These are phyloP conservation scores for Drosophila suzukii DNA, from an alignment of 1,140 invertebrate genomes.

Conservation along the genomic window DNA sequence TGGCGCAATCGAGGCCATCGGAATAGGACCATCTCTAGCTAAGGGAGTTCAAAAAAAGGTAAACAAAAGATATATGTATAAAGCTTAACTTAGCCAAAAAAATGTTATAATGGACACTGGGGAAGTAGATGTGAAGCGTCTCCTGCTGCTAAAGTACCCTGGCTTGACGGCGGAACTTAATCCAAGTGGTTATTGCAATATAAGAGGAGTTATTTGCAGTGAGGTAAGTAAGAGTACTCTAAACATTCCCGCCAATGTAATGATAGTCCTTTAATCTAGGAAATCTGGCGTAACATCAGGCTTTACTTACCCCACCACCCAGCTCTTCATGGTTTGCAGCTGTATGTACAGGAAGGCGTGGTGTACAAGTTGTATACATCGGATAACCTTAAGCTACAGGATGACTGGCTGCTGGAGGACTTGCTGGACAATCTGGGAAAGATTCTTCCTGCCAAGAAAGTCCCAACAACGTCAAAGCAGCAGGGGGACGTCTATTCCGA, in stretches of 20 bases:
- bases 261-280: not conserved
- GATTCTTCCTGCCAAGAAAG: conserved; percentile 17
- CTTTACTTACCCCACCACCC: conserved; percentile 55
- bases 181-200: conserved; percentile 19
- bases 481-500: conserved; percentile 59
- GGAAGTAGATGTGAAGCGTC: not conserved
- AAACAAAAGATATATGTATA: not conserved
- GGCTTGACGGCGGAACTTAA: conserved; percentile 25
- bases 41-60: conserved; percentile 4
- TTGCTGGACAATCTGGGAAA: conserved; percentile 38
- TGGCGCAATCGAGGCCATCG: not conserved
- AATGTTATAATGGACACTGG: conserved; percentile 4
- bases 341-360: conserved; percentile 46
- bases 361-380: conserved; percentile 50
- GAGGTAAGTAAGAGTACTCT: not conserved
- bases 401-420: conserved; percentile 41
- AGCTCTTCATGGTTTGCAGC: conserved; percentile 32
- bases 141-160: conserved; percentile 38
- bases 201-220: conserved; percentile 39
- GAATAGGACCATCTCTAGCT: not conserved
- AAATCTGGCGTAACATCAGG: conserved; percentile 45
- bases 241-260: conserved; percentile 5
- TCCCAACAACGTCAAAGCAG: not conserved
- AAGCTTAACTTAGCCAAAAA: not conserved
- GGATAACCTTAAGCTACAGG: conserved; percentile 27